Conservation (phyloP, 2,888 invertebrate species). For the Idaea aversata region DNA sequence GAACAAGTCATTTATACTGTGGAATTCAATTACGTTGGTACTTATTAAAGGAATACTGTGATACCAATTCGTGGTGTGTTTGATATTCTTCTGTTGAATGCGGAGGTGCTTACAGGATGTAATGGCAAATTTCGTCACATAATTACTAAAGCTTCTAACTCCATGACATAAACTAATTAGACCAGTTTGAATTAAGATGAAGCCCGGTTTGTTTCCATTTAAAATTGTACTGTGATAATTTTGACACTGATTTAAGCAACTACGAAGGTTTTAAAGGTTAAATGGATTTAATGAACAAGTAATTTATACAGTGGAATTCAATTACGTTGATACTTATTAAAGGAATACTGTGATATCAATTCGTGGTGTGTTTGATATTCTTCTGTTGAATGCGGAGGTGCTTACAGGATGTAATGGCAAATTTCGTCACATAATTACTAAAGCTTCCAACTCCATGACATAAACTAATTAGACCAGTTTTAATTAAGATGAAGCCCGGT, state of each 20-base stretch:
- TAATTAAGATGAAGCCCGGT: not conserved
- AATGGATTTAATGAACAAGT: not conserved
- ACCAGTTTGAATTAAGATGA: not conserved
- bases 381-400: slow-evolving; percentile 34
- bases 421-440: slow-evolving; percentile 74
- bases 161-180: slow-evolving; percentile 39
- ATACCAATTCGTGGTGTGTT: not conserved
- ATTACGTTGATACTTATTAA: not conserved
- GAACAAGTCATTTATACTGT: not conserved
- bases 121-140: slow-evolving; percentile 68
- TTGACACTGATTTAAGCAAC: not conserved
- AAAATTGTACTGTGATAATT: not conserved
- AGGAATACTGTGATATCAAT: not conserved
- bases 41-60: not conserved
- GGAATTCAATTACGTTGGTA: not conserved
- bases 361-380: not conserved
- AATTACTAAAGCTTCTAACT: slow-evolving; percentile 66
- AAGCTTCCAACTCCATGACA: slow-evolving; percentile 52
- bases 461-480: slow-evolving; percentile 30
- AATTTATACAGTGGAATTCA: not conserved
- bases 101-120: slow-evolving; percentile 59
- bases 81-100: no score
- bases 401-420: slow-evolving; percentile 57
- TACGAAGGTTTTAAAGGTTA: not conserved
- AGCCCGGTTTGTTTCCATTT: not conserved